These are phyloP conservation scores for cattle (Bos taurus) DNA, from an alignment of 2,113 vertebrate genomes.

Conservation along the genomic window DNA sequence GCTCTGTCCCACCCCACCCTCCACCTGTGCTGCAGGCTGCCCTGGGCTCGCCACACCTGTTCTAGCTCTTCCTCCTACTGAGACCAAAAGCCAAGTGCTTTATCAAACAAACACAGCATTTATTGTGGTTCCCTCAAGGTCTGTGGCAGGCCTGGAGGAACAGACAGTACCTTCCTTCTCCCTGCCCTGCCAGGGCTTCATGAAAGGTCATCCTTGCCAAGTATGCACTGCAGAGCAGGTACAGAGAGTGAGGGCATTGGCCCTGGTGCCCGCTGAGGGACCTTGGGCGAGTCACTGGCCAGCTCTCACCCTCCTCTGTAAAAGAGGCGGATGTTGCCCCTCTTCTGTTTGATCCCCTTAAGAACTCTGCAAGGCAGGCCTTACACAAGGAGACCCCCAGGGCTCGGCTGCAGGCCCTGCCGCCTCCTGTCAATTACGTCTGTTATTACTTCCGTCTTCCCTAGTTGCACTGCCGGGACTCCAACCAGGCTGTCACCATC, in stretches of 20 bases:
- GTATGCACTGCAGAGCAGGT: not conserved
- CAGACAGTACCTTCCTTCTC: constrained; percentile 34
- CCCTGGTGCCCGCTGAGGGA: not conserved
- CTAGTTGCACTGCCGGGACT: not conserved
- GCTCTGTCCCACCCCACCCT: not conserved
- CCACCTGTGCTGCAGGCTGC: not conserved
- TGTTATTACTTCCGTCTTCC: not conserved
- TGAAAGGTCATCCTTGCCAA: not conserved
- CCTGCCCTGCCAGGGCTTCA: not conserved
- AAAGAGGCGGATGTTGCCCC: not conserved
- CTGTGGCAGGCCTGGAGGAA: not conserved
- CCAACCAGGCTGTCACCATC: not conserved
- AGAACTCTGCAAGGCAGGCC: not conserved
- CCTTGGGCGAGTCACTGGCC: not conserved
- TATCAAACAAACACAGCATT: constrained; percentile 54
- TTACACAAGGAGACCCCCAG: too few relatives aligned
- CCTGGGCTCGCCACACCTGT: constrained; percentile 42
- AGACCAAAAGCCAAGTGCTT: constrained; percentile 55
- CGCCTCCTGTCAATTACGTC: not conserved
- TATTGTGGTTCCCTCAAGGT: constrained; percentile 51
- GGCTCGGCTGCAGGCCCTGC: not conserved
- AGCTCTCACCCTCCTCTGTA: not conserved
- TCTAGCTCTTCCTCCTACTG: constrained; percentile 29
- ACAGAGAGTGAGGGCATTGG: rapidly evolving
- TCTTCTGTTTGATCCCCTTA: not conserved